Percentiles rank a stretch among this genome's conserved stretches.
phyloP scores from a whole-genome alignment of 2,888 invertebrate genomes.

The Sturmia bella region DNA sequence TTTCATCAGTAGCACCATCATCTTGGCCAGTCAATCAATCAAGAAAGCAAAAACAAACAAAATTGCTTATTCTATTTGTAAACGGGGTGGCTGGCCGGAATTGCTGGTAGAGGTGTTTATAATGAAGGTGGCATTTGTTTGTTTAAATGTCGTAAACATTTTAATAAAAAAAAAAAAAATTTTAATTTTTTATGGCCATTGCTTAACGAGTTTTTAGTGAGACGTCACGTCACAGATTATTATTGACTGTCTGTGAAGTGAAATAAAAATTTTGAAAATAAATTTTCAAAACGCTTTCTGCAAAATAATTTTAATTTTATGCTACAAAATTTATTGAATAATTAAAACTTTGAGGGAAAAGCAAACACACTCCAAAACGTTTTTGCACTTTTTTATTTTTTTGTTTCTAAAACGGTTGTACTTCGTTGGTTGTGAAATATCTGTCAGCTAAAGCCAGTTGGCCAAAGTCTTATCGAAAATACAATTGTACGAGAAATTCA shows the following conservation, averaged over 20 bases:
- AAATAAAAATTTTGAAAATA: background rate
- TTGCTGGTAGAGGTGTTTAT: slow-evolving; percentile 35
- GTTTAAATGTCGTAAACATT: slow-evolving; percentile 41
- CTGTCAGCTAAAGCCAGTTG: no score
- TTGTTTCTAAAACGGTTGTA: no score
- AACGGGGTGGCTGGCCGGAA: background rate
- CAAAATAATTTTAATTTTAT: slow-evolving; percentile 34
- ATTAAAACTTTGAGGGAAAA: background rate
- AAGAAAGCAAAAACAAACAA: slow-evolving; percentile 48
- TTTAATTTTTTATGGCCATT: background rate
- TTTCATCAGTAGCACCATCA: slow-evolving; percentile 20
- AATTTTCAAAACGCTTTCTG: slow-evolving; percentile 62
- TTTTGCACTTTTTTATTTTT: no score
- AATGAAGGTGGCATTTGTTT: slow-evolving; percentile 30
- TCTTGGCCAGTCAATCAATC: slow-evolving; percentile 61
- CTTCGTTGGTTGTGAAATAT: no score
- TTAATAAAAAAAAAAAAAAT: slow-evolving; percentile 9
- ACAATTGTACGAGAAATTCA: no score
- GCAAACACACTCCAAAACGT: background rate
- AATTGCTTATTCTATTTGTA: slow-evolving; percentile 38
- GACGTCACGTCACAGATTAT: slow-evolving; percentile 59
- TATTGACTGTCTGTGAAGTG: slow-evolving; percentile 56
- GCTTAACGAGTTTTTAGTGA: slow-evolving; percentile 52
- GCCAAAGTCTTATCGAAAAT: no score
- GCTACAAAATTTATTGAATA: background rate